Base-by-base conservation (phyloP, 2,888 invertebrate genomes). In the Arctia plantaginis region DNA sequence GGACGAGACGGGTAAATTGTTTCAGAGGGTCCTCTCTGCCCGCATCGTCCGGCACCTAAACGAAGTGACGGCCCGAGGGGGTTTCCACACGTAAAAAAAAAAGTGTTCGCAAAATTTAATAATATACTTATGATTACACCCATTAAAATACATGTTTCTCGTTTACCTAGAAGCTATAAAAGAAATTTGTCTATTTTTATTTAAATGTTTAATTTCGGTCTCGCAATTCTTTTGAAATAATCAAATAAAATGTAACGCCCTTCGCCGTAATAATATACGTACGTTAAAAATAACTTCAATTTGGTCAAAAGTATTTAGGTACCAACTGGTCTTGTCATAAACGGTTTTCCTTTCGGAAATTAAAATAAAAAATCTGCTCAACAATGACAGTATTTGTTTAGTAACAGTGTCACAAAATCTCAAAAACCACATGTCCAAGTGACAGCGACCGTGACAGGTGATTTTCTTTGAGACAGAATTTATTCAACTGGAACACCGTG, bases 101-200 rank as follows among this genome's bases (percentile, higher is more conserved):
- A n/a, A n/a, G 23, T 41, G 12, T 27, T 27, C 4, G 33, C 65
- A 65, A 65, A 65, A 65, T 65, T 65, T 35, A 20, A 35, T 35
- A 65, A 39, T 65, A 65, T 23, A 20, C 27, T 3, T 44, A 44
- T 67, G 12, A 67, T 44, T 67, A 30, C 66, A 44, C 30, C 41
- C 66, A 44, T 20, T 18, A 44, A 67, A 44, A 59, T 27, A 55
- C 51, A 55, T 59, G 59, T 59, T 59, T 59, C 27, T 59, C 59
- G 59, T 59, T 30, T 59, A 30, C 15, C 15, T 59, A 59, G 13
- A 59, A 15, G 15, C 59, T 59, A 27, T 4, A 30, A 3, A 62
- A 30, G 59, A 27, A 62, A 62, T 30, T 30, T 30, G 12, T 30
- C 30, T 62, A 62, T 30, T 30, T 62, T 62, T 62, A 30, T 62